A percentile compares a stretch with the other conserved stretches of the same genome.
phyloP scores from a whole-genome alignment of 2,113 vertebrate genomes.

The Triplophysa dalaica region DNA sequence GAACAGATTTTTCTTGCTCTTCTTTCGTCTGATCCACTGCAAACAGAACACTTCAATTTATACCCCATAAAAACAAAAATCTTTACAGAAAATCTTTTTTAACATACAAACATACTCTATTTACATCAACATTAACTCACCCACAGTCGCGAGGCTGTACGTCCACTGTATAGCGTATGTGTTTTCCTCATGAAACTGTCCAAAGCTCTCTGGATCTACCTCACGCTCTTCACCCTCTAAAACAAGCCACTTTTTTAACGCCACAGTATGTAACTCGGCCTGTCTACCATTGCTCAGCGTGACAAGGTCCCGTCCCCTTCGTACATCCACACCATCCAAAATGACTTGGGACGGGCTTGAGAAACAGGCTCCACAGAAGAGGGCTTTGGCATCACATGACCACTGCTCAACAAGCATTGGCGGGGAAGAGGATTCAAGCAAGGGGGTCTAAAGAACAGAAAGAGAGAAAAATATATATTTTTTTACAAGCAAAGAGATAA shows the following conservation, averaged over 20 bases:
- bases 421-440: conserved; percentile 10
- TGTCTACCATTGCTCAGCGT: conserved; percentile 58
- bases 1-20: conserved; percentile 52
- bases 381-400: conserved; percentile 69
- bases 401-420: conserved; percentile 51
- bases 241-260: conserved; percentile 72
- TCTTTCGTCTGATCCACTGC: conserved; percentile 48
- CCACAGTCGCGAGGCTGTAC: conserved; percentile 58
- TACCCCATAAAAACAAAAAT: background rate
- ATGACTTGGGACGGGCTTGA: conserved; percentile 28
- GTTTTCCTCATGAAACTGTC: conserved; percentile 74
- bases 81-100: background rate
- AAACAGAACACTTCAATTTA: background rate
- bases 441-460: background rate
- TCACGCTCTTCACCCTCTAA: conserved; percentile 66
- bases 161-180: conserved; percentile 75
- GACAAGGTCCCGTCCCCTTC: conserved; percentile 65
- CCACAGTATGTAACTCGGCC: conserved; percentile 60
- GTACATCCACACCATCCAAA: conserved; percentile 66
- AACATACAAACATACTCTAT: background rate
- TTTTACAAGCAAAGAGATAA: background rate
- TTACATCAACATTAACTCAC: conserved; percentile 53
- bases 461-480: background rate
- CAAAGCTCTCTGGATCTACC: conserved; percentile 60
- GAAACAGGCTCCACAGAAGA: conserved; percentile 46